Evolutionary conservation across 1,140 invertebrate genomes (phyloP).

Genomic region (Musca vetustissima): DNA sequence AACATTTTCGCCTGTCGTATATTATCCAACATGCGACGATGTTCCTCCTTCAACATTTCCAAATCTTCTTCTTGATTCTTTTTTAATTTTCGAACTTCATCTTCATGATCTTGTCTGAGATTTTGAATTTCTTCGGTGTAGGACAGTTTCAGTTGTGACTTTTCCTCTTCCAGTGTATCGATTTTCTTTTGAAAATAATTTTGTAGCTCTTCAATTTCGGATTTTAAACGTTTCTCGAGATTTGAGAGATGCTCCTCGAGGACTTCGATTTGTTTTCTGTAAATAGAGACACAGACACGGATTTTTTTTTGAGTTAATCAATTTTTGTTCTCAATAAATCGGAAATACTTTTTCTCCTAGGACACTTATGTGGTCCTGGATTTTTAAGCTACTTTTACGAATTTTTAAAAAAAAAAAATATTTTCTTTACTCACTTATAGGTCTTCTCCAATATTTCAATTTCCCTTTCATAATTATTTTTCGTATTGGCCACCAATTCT

Average conservation of each 20-base stretch:
- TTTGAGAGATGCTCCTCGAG: conserved; percentile 55
- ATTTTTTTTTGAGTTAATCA: too few relatives aligned
- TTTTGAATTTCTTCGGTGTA: conserved; percentile 53
- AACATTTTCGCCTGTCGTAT: conserved; percentile 54
- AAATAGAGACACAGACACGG: too few relatives aligned
- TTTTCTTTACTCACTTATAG: conserved; percentile 53
- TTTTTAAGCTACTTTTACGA: too few relatives aligned
- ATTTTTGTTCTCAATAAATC: too few relatives aligned
- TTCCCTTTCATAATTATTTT: conserved; percentile 56
- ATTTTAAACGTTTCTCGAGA: conserved; percentile 55
- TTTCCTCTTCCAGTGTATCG: conserved; percentile 36
- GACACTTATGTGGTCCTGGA: too few relatives aligned
- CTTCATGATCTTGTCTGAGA: conserved; percentile 49
- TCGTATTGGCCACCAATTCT: conserved; percentile 50
- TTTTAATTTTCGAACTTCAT: conserved; percentile 53
- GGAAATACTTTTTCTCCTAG: too few relatives aligned
- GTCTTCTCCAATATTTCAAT: conserved; percentile 58
- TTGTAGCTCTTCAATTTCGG: conserved; percentile 48
- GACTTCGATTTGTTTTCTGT: conserved; percentile 57
- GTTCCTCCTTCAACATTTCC: conserved; percentile 51
- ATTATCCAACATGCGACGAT: conserved; percentile 53
- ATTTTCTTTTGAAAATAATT: conserved; percentile 53
- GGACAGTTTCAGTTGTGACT: conserved; percentile 49
- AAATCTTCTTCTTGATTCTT: conserved; percentile 53
- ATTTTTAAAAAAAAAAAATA: too few relatives aligned